phyloP scores from a whole-genome alignment of 2,797 vertebrate species.

The Nothura maculosa region DNA sequence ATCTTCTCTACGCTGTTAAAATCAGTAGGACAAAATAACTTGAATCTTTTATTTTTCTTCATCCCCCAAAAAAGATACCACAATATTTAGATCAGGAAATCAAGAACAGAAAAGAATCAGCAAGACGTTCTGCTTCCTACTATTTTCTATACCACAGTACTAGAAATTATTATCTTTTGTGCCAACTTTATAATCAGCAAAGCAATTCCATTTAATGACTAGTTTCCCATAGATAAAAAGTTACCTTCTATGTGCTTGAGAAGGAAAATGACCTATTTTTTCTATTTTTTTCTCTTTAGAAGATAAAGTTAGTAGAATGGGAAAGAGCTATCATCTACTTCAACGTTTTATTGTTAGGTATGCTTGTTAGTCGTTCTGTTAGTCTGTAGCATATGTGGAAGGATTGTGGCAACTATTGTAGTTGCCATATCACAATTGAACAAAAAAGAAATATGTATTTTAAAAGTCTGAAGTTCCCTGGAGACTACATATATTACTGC shows the following conservation, averaged over 20 bases:
- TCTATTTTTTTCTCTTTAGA: neutral
- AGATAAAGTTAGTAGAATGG: neutral
- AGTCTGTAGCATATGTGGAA: neutral
- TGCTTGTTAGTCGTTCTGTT: neutral
- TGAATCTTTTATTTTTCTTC: neutral
- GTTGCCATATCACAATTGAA: neutral
- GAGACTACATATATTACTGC: neutral
- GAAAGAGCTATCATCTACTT: neutral
- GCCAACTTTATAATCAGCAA: neutral
- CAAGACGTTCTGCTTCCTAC: neutral
- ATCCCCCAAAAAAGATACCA: fast-evolving
- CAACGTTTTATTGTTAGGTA: neutral
- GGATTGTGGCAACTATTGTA: neutral
- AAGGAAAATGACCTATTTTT: neutral
- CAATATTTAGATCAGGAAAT: neutral
- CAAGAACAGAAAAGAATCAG: neutral
- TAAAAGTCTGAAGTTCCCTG: neutral
- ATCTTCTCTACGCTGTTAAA: neutral
- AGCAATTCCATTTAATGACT: neutral
- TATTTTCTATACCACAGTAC: neutral
- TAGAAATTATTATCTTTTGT: neutral
- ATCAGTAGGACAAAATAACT: neutral
- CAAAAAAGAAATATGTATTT: neutral
- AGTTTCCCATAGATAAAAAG: neutral
- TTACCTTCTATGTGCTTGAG: neutral